phyloP scores from a whole-genome alignment of 2,888 invertebrate species.

The Scaptomyza caliginosa region DNA sequence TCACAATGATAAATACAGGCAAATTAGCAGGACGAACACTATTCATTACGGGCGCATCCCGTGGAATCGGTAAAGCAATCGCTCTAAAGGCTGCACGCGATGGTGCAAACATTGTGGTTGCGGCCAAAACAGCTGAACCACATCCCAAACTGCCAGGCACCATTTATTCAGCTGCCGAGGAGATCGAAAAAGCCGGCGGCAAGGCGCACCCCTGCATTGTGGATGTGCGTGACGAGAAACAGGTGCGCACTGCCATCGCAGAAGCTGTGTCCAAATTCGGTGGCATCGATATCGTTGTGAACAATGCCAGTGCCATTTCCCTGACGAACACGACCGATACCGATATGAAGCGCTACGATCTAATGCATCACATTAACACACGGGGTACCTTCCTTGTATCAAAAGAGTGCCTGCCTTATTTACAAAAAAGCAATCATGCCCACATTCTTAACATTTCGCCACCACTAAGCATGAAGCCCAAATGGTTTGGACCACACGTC shows the following conservation, averaged over 20 bases:
- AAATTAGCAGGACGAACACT: conserved; percentile 93
- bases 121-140: conserved; percentile 93
- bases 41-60: conserved; percentile 97
- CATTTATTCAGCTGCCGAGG: conserved; percentile 93
- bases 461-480: conserved; percentile 93
- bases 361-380: conserved; percentile 97
- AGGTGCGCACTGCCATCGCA: conserved; percentile 88
- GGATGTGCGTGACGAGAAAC: conserved; percentile 91
- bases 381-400: conserved; percentile 98
- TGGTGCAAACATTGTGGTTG: conserved; percentile 94
- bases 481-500: conserved; percentile 95
- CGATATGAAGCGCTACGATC: conserved; percentile 97
- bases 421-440: conserved; percentile 94
- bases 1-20: conserved; percentile 78
- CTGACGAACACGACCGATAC: conserved; percentile 92
- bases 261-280: conserved; percentile 92
- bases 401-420: conserved; percentile 93
- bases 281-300: conserved; percentile 96
- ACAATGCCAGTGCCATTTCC: conserved; percentile 98
- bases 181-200: conserved; percentile 93
- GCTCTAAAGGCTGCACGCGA: conserved; percentile 95
- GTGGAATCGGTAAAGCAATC: conserved; percentile 97
- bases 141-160: conserved; percentile 89
- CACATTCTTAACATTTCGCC: conserved; percentile 98
- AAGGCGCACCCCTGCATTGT: conserved; percentile 90